These are phyloP conservation scores for Rhodinocichla rosea DNA, from an alignment of 2,113 vertebrate genomes.

Conservation along the genomic window DNA sequence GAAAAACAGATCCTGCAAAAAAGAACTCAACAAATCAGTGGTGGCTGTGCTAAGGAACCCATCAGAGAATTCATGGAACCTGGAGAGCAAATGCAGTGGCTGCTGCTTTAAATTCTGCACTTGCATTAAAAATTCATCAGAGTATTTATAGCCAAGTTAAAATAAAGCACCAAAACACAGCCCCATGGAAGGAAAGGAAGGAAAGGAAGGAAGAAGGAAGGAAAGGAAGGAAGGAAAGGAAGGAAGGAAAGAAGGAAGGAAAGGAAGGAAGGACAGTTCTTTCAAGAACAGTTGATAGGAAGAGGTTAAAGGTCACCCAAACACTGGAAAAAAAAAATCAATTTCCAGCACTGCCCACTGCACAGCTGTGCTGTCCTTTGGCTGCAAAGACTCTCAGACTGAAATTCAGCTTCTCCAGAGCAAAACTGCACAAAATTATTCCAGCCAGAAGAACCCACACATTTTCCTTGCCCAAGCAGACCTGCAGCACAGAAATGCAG, in stretches of 20 bases:
- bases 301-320: background rate
- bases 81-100: background rate
- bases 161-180: background rate
- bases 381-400: background rate
- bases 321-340: background rate
- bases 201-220: too few relatives aligned
- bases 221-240: too few relatives aligned
- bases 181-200: background rate
- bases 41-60: background rate
- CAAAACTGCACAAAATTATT: background rate
- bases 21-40: background rate
- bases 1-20: background rate
- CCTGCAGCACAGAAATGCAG: background rate
- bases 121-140: constrained; percentile 5
- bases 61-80: background rate
- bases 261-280: background rate
- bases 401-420: background rate
- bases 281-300: background rate
- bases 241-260: too few relatives aligned
- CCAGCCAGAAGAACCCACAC: background rate
- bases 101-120: background rate
- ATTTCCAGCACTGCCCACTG: background rate
- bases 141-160: background rate
- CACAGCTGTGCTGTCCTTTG: background rate
- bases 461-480: background rate